phyloP scores from a whole-genome alignment of 1,140 invertebrate species.

The Platorchestia sp. region DNA sequence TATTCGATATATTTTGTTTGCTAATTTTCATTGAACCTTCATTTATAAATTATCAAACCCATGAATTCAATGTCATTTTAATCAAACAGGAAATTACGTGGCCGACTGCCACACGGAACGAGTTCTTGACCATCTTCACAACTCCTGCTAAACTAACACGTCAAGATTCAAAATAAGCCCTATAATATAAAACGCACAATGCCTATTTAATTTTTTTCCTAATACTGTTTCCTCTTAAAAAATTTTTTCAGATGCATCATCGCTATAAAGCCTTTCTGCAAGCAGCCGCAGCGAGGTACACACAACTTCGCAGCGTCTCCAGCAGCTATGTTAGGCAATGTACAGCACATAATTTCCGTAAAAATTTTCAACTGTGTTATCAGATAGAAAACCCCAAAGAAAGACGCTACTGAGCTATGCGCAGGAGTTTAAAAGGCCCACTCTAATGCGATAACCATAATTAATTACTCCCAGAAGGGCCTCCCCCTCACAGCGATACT shows the following conservation, averaged over 20 bases:
- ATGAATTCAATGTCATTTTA: too few species aligned
- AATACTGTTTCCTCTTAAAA: neutral
- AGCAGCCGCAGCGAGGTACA: neutral
- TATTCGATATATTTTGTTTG: too few species aligned
- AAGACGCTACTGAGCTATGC: neutral
- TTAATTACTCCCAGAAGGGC: neutral
- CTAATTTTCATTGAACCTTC: too few species aligned
- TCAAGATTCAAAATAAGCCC: neutral
- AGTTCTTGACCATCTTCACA: too few species aligned
- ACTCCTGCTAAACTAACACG: neutral
- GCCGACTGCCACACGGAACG: too few species aligned
- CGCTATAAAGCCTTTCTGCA: neutral
- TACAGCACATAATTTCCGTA: neutral
- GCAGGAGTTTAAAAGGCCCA: neutral
- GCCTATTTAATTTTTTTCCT: neutral
- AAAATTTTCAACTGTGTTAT: neutral
- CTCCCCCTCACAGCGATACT: neutral
- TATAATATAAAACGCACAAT: neutral
- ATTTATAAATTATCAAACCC: too few species aligned
- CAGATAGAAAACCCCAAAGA: neutral
- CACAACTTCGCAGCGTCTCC: neutral
- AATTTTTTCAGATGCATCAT: neutral
- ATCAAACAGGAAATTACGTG: too few species aligned
- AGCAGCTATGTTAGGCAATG: neutral
- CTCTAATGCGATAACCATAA: slow-evolving; percentile 1